Base-by-base conservation (phyloP, 2,888 invertebrate species). In the Eupithecia insigniata region DNA sequence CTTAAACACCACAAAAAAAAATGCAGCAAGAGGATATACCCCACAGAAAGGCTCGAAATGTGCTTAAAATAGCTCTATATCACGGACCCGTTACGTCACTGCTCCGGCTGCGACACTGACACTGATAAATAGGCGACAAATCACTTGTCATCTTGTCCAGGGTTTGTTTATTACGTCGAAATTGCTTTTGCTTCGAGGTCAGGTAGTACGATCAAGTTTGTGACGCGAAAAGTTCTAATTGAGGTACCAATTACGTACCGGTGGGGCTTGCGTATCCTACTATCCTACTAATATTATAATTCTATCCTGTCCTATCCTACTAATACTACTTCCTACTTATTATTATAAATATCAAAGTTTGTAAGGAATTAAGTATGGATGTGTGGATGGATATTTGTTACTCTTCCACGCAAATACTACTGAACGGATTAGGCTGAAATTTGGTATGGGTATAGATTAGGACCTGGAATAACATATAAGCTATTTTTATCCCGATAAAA, bases 81-180 rank as follows among this genome's bases (percentile, higher is more conserved):
- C 55, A 26, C 14, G 55, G 26, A 55, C 22, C 55, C 5, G 55
- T 55, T 34, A 12, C 32, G n/a, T n/a, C 32, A 32, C 61, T 18
- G 30, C 61, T 61, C 22, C 12, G 34, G 64, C 26, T 18, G n/a
- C n/a, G n/a, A 61, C 61, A 65, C 34, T 62, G 76, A 78, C 78
- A 73, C 75, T 78, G 78, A 78, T 73, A 73, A 73, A 76, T 76
- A 78, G 64, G 36, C 26, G 4, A 71, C 71, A 76, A 78, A 72
- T 73, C 68, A 71, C 76, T 71, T 69, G 76, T 79, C 77, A 79
- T 79, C 71, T 73, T 76, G 78, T 74, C 78, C 67, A 67, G 43
- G 14, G 26, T 65, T 55, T 66, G 68, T 77, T 76, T 77, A 77
- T 78, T 75, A 72, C 51, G 70, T 58, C 71, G 72, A 70, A 76